Evolutionary conservation across 2,888 invertebrate species (phyloP).

Genomic region (Byasa hedistus): DNA sequence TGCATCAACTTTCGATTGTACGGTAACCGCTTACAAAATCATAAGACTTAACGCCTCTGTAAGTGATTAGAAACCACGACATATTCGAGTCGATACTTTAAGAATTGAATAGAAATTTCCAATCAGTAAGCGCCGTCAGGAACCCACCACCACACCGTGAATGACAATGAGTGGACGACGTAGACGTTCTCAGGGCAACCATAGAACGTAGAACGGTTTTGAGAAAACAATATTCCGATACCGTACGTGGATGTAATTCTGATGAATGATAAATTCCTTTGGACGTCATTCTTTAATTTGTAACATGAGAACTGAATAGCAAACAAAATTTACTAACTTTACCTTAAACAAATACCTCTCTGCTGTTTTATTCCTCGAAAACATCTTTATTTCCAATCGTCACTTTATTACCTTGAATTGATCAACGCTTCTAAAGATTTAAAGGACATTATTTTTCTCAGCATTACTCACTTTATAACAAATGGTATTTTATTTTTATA

Average conservation of each 20-base stretch:
- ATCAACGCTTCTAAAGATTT: not conserved
- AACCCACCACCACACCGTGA: constrained; percentile 44
- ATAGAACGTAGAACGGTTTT: constrained; percentile 67
- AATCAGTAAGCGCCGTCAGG: constrained; percentile 61
- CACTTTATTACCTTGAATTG: not conserved
- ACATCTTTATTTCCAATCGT: too few relatives aligned
- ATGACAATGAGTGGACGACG: constrained; percentile 58
- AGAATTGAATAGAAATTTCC: constrained; percentile 53
- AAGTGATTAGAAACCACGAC: constrained; percentile 45
- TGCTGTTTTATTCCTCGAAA: too few relatives aligned
- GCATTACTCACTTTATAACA: constrained; percentile 21
- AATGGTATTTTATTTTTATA: constrained; percentile 39
- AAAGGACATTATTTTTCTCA: constrained; percentile 6
- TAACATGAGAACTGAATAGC: constrained; percentile 60
- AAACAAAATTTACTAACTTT: constrained; percentile 16
- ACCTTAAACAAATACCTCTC: too few relatives aligned
- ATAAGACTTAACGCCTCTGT: constrained; percentile 38
- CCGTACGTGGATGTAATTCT: constrained; percentile 58
- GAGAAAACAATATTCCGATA: constrained; percentile 74
- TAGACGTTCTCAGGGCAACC: constrained; percentile 63
- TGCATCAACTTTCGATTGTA: constrained; percentile 35
- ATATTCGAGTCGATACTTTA: constrained; percentile 40
- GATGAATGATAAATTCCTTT: constrained; percentile 64
- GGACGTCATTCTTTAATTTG: constrained; percentile 61
- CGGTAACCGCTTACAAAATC: constrained; percentile 34